Evolutionary conservation across 1,140 invertebrate species (phyloP).

Genomic region (Eciton burchellii): DNA sequence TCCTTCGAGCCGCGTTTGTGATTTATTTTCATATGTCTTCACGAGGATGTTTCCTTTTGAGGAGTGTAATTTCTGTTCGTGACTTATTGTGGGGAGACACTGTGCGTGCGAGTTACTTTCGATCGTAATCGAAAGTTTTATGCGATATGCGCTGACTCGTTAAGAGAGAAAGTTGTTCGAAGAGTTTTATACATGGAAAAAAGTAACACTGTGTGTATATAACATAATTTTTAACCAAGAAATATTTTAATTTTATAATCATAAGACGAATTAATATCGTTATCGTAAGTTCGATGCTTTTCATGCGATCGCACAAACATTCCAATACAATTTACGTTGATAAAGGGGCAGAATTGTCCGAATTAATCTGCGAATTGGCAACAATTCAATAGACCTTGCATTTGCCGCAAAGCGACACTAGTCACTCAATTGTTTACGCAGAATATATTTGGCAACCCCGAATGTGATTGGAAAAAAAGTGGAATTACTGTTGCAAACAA

Average conservation of each 20-base stretch:
- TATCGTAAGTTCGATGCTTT: constrained; percentile 52
- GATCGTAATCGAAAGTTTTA: constrained; percentile 57
- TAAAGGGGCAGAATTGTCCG: constrained; percentile 11
- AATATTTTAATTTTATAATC: constrained; percentile 61
- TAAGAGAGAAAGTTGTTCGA: constrained; percentile 56
- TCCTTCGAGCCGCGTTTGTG: constrained; percentile 44
- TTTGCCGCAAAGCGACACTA: constrained; percentile 58
- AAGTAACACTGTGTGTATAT: constrained; percentile 60
- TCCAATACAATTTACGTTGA: constrained; percentile 62
- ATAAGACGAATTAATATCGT: constrained; percentile 42
- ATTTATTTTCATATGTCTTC: constrained; percentile 40
- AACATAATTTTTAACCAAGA: constrained; percentile 66
- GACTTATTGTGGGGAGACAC: constrained; percentile 48
- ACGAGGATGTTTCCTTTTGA: constrained; percentile 7
- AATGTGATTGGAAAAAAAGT: constrained; percentile 42
- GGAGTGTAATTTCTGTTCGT: constrained; percentile 61
- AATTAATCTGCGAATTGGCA: constrained; percentile 35
- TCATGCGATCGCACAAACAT: constrained; percentile 63
- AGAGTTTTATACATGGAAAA: constrained; percentile 69
- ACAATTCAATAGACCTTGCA: constrained; percentile 7
- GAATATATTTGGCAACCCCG: constrained; percentile 66
- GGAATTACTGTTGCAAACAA: constrained; percentile 75
- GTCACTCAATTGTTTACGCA: constrained; percentile 68
- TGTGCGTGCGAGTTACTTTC: constrained; percentile 38
- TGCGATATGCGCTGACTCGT: constrained; percentile 42